phyloP scores from a whole-genome alignment of 1,140 invertebrate species.

The Caenorhabditis briggsae region DNA sequence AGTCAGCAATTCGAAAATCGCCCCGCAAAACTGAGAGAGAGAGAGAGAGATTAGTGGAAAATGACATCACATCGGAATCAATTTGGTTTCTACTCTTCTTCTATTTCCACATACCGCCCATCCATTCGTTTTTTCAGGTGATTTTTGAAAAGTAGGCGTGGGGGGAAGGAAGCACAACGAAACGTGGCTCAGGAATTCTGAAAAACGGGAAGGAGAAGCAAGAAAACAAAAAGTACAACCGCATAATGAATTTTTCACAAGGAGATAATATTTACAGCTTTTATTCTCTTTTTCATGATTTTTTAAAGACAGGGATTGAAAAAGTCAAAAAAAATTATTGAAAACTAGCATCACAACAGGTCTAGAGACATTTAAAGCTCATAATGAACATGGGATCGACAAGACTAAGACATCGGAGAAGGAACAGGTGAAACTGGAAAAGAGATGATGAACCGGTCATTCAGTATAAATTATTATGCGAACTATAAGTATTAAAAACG shows the following conservation, averaged over 20 bases:
- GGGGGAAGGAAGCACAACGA: neutral
- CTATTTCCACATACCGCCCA: neutral
- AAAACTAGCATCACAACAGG: neutral
- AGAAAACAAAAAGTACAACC: constrained; percentile 2
- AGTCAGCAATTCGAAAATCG: constrained; percentile 40
- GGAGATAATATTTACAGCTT: constrained; percentile 30
- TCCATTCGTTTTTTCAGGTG: constrained; percentile 34
- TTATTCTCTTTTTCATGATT: neutral
- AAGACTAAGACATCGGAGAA: neutral
- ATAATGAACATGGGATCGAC: neutral
- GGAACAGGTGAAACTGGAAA: neutral
- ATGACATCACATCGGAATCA: constrained; percentile 40
- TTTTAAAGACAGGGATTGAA: neutral
- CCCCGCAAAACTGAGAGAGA: neutral
- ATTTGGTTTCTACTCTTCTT: neutral
- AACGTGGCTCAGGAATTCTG: neutral
- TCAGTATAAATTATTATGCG: constrained; percentile 21
- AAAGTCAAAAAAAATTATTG: neutral
- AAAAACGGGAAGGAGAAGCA: neutral
- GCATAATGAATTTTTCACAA: neutral
- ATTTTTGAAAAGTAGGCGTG: neutral
- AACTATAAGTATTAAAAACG: neutral
- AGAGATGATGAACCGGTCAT: constrained; percentile 30
- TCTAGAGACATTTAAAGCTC: constrained; percentile 1
- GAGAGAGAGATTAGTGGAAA: constrained; percentile 10